phyloP scores from a whole-genome alignment of 2,888 invertebrate genomes.

The Lochmaea crataegi region DNA sequence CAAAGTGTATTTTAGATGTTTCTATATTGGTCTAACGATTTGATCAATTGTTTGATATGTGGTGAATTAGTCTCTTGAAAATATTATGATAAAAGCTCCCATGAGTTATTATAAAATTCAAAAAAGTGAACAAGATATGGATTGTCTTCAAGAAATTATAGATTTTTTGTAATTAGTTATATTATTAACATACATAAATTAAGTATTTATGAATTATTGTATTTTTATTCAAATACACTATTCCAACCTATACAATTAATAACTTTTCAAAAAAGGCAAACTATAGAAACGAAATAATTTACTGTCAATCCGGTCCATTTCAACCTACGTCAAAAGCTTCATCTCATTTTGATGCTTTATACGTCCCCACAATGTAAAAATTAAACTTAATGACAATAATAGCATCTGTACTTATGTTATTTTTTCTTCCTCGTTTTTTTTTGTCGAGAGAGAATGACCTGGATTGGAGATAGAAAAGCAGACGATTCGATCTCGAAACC shows the following conservation, averaged over 20 bases:
- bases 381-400: conserved; percentile 58
- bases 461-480: conserved; percentile 46
- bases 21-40: no score
- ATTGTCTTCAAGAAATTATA: no score
- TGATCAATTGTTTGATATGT: no score
- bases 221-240: neutral
- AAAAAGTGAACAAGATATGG: no score
- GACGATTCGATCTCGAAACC: conserved; percentile 54
- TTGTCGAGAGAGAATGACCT: conserved; percentile 49
- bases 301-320: conserved; percentile 12
- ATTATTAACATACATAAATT: neutral
- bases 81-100: no score
- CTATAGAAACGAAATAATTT: neutral
- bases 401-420: conserved; percentile 45
- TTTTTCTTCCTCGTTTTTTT: conserved; percentile 49
- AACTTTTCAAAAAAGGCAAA: neutral
- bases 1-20: no score
- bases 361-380: conserved; percentile 47
- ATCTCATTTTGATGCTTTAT: conserved; percentile 34
- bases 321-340: conserved; percentile 18
- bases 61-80: no score
- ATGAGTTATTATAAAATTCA: no score
- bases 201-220: neutral
- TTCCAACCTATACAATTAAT: neutral
- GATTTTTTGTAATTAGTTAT: no score